Conservation (phyloP, 2,797 vertebrate genomes). For the Micropoecilia bifurca region DNA sequence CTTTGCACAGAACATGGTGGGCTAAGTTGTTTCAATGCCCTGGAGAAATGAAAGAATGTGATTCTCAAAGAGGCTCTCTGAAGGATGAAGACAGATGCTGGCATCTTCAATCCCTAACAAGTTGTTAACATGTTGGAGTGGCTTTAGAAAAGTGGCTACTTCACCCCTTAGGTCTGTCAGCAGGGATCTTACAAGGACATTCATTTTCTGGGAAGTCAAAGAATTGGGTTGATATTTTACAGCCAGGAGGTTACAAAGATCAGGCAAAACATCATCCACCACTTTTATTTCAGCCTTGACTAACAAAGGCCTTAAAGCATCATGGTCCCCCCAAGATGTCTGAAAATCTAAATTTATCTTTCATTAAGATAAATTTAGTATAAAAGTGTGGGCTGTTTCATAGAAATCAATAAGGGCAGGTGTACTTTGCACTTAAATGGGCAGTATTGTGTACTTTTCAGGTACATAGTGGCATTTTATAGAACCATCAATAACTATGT, state of each 20-base stretch:
- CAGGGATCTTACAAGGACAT: constrained; percentile 1
- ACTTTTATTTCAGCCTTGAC: background rate
- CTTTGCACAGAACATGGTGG: background rate
- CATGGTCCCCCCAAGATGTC: background rate
- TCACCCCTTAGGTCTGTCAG: background rate
- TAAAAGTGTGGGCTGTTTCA: background rate
- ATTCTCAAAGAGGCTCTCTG: background rate
- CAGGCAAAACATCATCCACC: background rate
- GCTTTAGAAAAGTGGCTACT: background rate
- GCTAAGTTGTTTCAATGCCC: background rate
- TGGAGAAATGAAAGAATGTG: background rate
- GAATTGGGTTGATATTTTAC: background rate
- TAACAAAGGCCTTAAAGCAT: background rate
- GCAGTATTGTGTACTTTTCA: no score
- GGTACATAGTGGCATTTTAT: no score
- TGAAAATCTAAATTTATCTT: background rate
- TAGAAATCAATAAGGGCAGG: background rate
- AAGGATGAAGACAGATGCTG: background rate
- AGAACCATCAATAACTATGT: no score
- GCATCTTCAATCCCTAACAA: constrained; percentile 3
- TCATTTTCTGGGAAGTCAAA: constrained; percentile 1
- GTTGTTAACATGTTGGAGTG: constrained; percentile 1
- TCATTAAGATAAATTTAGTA: background rate
- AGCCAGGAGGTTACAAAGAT: background rate
- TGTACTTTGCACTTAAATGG: background rate